Percentiles rank a stretch among this genome's conserved stretches.
Conservation (phyloP, 1,140 invertebrate genomes). For the Limonius californicus region DNA sequence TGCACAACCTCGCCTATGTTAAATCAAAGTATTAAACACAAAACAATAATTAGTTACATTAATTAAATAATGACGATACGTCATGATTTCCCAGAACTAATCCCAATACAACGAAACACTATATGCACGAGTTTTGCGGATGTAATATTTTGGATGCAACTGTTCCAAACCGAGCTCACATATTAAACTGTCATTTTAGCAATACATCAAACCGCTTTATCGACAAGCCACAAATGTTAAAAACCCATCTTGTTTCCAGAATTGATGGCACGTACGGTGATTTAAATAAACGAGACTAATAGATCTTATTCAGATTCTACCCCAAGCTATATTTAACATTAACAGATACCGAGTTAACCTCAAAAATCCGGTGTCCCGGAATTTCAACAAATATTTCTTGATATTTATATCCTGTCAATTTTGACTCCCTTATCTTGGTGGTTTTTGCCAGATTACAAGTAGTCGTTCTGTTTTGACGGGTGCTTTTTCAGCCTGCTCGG, state of each 20-base stretch:
- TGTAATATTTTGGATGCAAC: too few species aligned
- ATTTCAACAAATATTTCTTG: constrained; percentile 5
- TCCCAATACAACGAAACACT: too few species aligned
- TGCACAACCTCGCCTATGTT: too few species aligned
- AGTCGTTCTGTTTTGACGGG: background rate
- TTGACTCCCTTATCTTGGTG: background rate
- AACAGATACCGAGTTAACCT: constrained; percentile 8
- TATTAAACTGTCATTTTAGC: background rate
- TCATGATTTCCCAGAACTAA: too few species aligned
- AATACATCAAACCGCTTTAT: background rate
- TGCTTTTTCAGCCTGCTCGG: background rate
- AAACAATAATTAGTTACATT: too few species aligned
- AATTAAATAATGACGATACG: too few species aligned
- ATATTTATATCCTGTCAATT: constrained; percentile 9
- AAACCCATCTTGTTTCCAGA: background rate
- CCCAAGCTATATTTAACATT: constrained; percentile 5
- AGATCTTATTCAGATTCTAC: constrained; percentile 10
- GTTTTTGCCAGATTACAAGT: constrained; percentile 9
- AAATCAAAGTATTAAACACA: too few species aligned
- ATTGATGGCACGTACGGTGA: constrained; percentile 4
- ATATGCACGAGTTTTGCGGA: too few species aligned
- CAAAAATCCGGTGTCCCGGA: constrained; percentile 6
- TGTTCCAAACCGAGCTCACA: too few species aligned
- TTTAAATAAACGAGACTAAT: constrained; percentile 13
- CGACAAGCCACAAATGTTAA: background rate